Percentiles rank a stretch among this genome's conserved stretches.
phyloP scores from a whole-genome alignment of 2,888 invertebrate species.

The Crepidodera aurea region DNA sequence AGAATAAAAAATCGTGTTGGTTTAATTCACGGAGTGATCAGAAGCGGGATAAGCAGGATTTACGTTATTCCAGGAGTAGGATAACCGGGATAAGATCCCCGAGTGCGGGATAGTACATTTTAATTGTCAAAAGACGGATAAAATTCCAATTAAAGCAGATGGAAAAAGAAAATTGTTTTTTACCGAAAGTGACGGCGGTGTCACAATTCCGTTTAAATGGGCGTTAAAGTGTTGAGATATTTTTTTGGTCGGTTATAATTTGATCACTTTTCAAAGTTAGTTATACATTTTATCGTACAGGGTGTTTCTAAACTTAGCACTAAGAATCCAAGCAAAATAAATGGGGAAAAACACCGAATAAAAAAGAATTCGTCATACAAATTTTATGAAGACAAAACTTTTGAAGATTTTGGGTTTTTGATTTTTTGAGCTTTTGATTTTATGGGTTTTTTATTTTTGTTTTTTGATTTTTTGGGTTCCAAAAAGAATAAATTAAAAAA shows the following conservation, averaged over 20 bases:
- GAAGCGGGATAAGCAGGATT: conserved; percentile 13
- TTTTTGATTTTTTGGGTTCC: no score
- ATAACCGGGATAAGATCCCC: conserved; percentile 11
- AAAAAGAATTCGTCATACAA: no score
- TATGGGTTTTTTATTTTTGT: no score
- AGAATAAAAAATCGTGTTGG: conserved; percentile 16
- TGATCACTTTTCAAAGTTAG: no score
- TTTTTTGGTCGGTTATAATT: not conserved
- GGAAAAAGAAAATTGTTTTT: conserved; percentile 26
- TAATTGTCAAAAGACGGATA: conserved; percentile 28
- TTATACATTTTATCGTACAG: no score
- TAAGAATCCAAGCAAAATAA: no score
- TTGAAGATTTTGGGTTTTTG: no score
- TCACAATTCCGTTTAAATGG: conserved; percentile 3
- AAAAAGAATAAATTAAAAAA: no score
- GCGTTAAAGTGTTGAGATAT: conserved; percentile 1
- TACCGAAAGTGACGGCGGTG: not conserved
- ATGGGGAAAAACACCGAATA: no score
- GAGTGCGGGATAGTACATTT: conserved; percentile 24
- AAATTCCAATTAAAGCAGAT: conserved; percentile 26
- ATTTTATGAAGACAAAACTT: no score
- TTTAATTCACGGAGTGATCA: conserved; percentile 10
- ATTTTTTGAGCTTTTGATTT: no score
- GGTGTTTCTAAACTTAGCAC: no score
- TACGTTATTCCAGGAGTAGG: conserved; percentile 17